A percentile compares a stretch with the other conserved stretches of the same genome.
Conservation (phyloP, 2,113 vertebrate species). For the Charadrius vociferus region DNA sequence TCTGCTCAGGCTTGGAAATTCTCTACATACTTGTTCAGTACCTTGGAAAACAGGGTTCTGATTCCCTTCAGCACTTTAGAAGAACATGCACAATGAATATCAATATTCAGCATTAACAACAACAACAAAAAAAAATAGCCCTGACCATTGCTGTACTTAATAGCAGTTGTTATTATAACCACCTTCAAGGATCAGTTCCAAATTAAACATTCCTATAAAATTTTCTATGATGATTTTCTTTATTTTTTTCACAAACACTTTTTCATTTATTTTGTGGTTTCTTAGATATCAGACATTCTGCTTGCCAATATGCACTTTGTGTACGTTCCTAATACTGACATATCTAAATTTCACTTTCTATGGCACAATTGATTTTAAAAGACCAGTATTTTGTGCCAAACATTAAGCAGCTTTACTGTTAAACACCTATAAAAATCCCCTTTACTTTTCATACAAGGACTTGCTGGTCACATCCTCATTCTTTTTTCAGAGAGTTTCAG, state of each 20-base stretch:
- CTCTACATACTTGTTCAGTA: background rate
- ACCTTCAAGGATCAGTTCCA: background rate
- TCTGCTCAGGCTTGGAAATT: background rate
- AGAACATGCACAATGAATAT: background rate
- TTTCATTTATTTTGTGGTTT: background rate
- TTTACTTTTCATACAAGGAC: background rate
- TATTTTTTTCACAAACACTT: background rate
- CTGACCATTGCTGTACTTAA: background rate
- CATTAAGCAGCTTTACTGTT: background rate
- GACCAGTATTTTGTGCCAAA: background rate
- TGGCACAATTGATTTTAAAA: background rate
- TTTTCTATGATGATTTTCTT: background rate
- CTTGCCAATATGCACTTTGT: background rate
- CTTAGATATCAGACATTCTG: background rate
- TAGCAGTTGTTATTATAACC: background rate
- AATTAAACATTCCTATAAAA: background rate
- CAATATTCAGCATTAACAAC: background rate
- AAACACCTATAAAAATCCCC: background rate
- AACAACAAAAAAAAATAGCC: background rate
- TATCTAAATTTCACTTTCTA: background rate
- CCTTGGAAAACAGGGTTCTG: background rate
- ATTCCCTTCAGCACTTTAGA: background rate
- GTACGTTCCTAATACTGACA: background rate
- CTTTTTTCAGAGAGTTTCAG: background rate
- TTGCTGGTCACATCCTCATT: background rate